Evolutionary conservation across 2,797 vertebrate species (phyloP), one percentile per base, ranked within the genome.

Genomic region (Smutsia temminckii): DNA sequence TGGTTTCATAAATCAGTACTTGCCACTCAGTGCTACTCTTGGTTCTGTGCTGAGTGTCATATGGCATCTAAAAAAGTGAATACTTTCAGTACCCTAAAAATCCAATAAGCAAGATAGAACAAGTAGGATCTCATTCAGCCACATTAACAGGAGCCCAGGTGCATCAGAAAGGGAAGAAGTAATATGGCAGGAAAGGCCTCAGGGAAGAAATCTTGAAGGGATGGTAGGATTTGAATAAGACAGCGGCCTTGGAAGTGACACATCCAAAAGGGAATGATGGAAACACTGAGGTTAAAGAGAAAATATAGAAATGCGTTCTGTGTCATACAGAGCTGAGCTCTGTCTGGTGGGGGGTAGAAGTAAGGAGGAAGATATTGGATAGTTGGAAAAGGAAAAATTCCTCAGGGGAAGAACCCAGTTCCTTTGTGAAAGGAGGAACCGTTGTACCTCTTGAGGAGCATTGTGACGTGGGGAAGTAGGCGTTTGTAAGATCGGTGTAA

Each of bases 401-500:
- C 34, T 74, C 34, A 66, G 37, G 29, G 42, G 14, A 80, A 51
- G 23, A 83, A 59, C 69, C 40, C 49, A 23, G 1, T 55, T 72
- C 51, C 42, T 71, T 37, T 25, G 29, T 13, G 34, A 59, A 57
- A 81, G 68, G 69, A 77, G 84, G 80, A 69, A n/a, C 23, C 37
- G 0, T 32, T 46, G 46, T 59, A 4, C 13, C 1, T 88, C 34
- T 72, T 49, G 61, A 37, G 66, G 57, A 42, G 42, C 14, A 78
- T 23, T 49, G 1, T 29, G 27, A 2, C 0, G 0, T 9, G 40
- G 32, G 16, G 5, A 84, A 61, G 27, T 6, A 3, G 63, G 63
- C 53, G 55, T 11, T 63, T 42, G 40, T 57, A 59, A 93, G 68
- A 34, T 37, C 3, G 46, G 12, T 5, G 8, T 42, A 1, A 6